phyloP scores from a whole-genome alignment of 2,113 vertebrate genomes.

The Caranx ignobilis region DNA sequence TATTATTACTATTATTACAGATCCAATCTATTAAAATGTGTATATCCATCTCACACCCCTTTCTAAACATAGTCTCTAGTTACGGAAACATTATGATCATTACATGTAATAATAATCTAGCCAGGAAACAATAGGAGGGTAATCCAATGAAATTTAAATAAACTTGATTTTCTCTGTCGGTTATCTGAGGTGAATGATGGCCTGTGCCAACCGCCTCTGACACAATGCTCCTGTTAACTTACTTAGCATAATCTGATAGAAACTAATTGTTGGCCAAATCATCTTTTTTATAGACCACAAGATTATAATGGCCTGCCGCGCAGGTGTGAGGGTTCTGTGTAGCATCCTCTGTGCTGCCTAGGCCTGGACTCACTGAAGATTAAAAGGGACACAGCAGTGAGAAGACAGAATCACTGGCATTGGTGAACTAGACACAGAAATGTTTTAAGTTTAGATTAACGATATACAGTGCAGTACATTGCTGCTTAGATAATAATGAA shows the following conservation, averaged over 20 bases:
- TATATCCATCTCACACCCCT: background rate
- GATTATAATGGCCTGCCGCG: constrained; percentile 34
- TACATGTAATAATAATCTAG: constrained; percentile 56
- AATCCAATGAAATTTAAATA: constrained; percentile 69
- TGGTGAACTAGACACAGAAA: background rate
- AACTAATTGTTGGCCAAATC: constrained; percentile 57
- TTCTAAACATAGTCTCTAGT: constrained; percentile 51
- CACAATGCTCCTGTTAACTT: constrained; percentile 62
- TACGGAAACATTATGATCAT: constrained; percentile 50
- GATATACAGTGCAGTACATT: background rate
- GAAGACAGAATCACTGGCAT: background rate
- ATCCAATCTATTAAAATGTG: background rate
- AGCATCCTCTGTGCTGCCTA: constrained; percentile 1
- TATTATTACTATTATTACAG: background rate
- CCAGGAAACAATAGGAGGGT: constrained; percentile 53
- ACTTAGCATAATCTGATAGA: constrained; percentile 66
- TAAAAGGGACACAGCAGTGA: background rate
- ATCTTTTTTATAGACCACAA: constrained; percentile 55
- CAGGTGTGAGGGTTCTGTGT: constrained; percentile 47
- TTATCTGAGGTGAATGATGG: constrained; percentile 74
- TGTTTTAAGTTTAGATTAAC: background rate
- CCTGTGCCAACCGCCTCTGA: constrained; percentile 52
- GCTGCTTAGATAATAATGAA: background rate
- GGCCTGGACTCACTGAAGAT: background rate
- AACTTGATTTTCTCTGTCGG: constrained; percentile 68